phyloP scores from a whole-genome alignment of 2,797 vertebrate species.

The Alosa sapidissima region DNA sequence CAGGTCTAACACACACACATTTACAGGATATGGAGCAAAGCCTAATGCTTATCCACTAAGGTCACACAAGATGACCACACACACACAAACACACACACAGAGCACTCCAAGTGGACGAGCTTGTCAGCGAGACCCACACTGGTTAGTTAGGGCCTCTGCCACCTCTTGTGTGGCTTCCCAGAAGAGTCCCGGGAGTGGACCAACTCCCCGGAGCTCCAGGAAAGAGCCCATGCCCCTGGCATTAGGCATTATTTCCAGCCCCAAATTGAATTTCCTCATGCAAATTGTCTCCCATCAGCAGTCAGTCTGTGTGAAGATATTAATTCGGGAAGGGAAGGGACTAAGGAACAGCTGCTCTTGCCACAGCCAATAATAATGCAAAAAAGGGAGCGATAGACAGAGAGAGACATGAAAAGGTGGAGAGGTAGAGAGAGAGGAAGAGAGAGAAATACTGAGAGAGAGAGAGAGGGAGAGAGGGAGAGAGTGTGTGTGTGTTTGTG shows the following conservation, averaged over 20 bases:
- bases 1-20: neutral
- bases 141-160: neutral
- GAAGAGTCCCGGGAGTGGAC: conserved; percentile 21
- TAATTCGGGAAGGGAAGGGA: conserved; percentile 73
- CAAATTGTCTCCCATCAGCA: conserved; percentile 69
- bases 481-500: neutral
- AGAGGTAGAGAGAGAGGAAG: conserved; percentile 46
- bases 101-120: neutral
- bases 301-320: conserved; percentile 74
- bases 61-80: neutral
- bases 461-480: conserved; percentile 57
- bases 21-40: neutral
- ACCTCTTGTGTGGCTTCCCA: conserved; percentile 19
- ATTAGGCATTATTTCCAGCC: conserved; percentile 68
- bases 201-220: conserved; percentile 39
- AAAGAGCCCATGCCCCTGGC: conserved; percentile 49
- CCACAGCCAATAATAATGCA: conserved; percentile 79
- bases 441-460: conserved; percentile 58
- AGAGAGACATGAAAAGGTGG: conserved; percentile 31
- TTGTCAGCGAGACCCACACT: conserved; percentile 18
- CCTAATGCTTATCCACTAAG: neutral
- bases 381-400: conserved; percentile 48
- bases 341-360: conserved; percentile 80
- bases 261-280: conserved; percentile 73
- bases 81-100: neutral